phyloP scores from a whole-genome alignment of 2,113 vertebrate species.

The Entosphenus tridentatus region DNA sequence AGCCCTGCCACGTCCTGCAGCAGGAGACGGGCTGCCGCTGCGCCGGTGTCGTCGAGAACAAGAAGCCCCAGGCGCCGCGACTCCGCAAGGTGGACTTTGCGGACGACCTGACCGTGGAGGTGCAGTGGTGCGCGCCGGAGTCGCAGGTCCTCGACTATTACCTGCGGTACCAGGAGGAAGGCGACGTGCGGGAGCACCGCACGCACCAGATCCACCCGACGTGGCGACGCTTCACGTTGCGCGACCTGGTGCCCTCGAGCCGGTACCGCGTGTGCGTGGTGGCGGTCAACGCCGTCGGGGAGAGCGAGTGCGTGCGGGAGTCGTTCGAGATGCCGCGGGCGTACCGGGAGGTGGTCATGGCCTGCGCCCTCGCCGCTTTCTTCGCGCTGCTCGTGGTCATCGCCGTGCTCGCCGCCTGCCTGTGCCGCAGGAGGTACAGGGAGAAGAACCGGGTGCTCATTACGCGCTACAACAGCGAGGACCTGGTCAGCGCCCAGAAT shows the following conservation, averaged over 20 bases:
- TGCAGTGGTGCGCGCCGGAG: background rate
- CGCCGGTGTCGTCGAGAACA: background rate
- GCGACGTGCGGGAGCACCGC: background rate
- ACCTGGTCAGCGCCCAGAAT: too few species aligned
- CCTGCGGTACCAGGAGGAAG: background rate
- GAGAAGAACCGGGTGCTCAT: too few species aligned
- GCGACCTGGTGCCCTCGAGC: background rate
- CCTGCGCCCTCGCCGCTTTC: too few species aligned
- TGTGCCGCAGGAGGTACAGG: too few species aligned
- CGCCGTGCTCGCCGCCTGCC: too few species aligned
- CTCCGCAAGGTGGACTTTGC: background rate
- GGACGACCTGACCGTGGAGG: background rate
- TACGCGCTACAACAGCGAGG: too few species aligned
- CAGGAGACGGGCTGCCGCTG: background rate
- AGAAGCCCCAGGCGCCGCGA: background rate
- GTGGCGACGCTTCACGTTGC: background rate
- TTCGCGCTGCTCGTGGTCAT: too few species aligned
- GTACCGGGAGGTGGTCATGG: too few species aligned
- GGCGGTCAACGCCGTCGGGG: background rate
- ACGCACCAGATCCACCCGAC: background rate
- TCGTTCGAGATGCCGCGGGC: too few species aligned
- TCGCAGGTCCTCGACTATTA: background rate
- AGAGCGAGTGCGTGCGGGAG: background rate
- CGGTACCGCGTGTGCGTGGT: slow-evolving; percentile 3
- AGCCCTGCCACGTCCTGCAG: background rate